A percentile compares a stretch with the other conserved stretches of the same genome.
phyloP scores from a whole-genome alignment of 2,888 invertebrate species.

The Ormyrus pomaceus region DNA sequence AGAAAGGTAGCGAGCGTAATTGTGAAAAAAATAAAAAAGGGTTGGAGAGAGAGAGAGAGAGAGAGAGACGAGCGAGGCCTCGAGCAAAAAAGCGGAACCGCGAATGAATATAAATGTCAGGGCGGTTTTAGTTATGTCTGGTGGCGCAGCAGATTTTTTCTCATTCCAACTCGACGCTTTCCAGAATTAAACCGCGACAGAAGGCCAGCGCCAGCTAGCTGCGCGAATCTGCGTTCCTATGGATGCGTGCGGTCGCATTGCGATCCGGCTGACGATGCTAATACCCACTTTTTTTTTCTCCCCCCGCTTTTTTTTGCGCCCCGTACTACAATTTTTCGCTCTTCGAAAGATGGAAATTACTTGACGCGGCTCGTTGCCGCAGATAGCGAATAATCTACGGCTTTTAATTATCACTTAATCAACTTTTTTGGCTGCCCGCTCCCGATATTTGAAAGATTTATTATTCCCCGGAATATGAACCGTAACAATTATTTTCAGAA shows the following conservation, averaged over 20 bases:
- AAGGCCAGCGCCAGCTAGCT: not conserved
- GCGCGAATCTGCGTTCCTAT: not conserved
- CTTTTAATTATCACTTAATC: too few species aligned
- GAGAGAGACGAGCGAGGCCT: not conserved
- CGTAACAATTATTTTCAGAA: too few species aligned
- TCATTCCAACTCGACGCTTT: not conserved
- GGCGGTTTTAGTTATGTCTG: conserved; percentile 44
- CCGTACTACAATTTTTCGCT: too few species aligned
- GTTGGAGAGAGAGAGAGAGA: not conserved
- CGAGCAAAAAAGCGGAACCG: conserved; percentile 43
- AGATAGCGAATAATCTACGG: too few species aligned
- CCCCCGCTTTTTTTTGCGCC: too few species aligned
- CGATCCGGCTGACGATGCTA: conserved; percentile 30
- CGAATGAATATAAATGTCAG: conserved; percentile 55
- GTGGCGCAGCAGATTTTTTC: conserved; percentile 43
- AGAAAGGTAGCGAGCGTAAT: conserved; percentile 29
- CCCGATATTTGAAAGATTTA: too few species aligned
- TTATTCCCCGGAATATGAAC: too few species aligned
- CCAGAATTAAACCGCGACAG: conserved; percentile 33
- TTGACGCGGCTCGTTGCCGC: too few species aligned
- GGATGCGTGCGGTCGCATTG: not conserved
- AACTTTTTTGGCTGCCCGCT: too few species aligned
- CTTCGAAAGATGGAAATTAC: too few species aligned
- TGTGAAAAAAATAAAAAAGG: conserved; percentile 26
- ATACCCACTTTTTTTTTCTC: too few species aligned